Evolutionary conservation across 2,888 invertebrate species (phyloP), one percentile per base, ranked within the genome.

Genomic region (Scrobipalpa costella): DNA sequence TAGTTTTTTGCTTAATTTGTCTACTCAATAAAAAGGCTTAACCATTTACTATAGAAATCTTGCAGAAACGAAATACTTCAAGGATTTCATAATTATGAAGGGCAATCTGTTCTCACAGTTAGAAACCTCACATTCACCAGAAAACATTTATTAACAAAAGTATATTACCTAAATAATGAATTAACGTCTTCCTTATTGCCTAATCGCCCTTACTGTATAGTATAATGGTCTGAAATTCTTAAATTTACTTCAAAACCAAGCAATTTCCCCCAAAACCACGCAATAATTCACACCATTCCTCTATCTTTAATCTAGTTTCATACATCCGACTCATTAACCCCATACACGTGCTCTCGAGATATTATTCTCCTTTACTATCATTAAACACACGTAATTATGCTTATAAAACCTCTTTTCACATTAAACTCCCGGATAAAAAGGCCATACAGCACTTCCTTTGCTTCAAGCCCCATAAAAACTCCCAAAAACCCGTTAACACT

Each of bases 331-430:
- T 61, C 63, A 68, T 67, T 67, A 69, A 68, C 64, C 68, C 72
- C 74, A 66, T 69, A 66, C 66, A 68, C 38, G 36, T 19, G 47
- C 27, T 60, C 15, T 33, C 80, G 84, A 84, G 84, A 83, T 80
- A 78, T 78, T 76, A 85, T 82, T 80, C 82, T 74, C 80, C 73
- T 84, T 83, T 80, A 78, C 76, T 73, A 75, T 75, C 81, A 79
- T 84, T 79, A 83, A 87, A 85, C 83, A 79, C 82, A 80, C 80
- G 79, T 88, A 86, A 90, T 90, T 89, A 89, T 86, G 88, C 79
- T 83, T 88, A 90, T 90, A 87, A 90, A 90, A 90, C 86, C 88
- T 85, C 86, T 83, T 81, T 81, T 69, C 77, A 79, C 88, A 78
- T 90, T 83, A 90, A 89, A 87, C 78, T 71, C 71, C 77, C 78